Base-by-base conservation (phyloP, 2,113 vertebrate species). In the Protobothrops flavoviridis region DNA sequence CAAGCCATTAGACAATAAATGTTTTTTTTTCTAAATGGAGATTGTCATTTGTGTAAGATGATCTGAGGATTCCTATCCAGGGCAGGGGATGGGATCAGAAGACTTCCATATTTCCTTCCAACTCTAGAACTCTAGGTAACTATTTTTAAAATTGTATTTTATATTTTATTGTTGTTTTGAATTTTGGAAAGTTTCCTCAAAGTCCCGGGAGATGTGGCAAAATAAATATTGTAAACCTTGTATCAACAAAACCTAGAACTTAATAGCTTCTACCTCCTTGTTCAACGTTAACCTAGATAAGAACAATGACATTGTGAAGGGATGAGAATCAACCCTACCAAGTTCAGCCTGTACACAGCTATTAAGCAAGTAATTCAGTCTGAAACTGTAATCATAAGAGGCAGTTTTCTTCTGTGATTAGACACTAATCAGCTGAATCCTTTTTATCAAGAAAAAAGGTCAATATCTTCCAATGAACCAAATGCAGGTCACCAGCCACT, bases 371-470 rank as follows among this genome's bases (percentile, higher is more conserved):
- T 95, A 92, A 96, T 90, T 96, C 69, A 93, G 92, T 91, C 91
- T 95, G 86, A 96, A 96, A 92, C 87, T 55, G 39, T 94, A 95
- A 90, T 89, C n/a, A 95, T 24, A n/a, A 94, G 95, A 94, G 95
- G 93, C 5, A 61, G 17, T 81, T 96, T 95, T 94, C 64, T 94
- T 24, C 53, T 29, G 5, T 92, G 90, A 92, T 93, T 85, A 74
- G 64, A 21, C 92, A 55, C 69, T 59, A 95, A 86, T 74, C 29
- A 55, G 10, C 55, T n/a, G 93, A 93, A 95, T 94, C 92, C 50
- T 92, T 91, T 52, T 88, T 96, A 90, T 85, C 24, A 93, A 93
- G 52, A 93, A 85, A 94, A 93, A 94, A 64, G 87, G 94, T 92
- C 85, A 93, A 81, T 48, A 94, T 90, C 86, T 95, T 39, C 48